Evolutionary conservation across 2,113 vertebrate species (phyloP), one percentile per base, ranked within the genome.

Genomic region (Guaruba guarouba): DNA sequence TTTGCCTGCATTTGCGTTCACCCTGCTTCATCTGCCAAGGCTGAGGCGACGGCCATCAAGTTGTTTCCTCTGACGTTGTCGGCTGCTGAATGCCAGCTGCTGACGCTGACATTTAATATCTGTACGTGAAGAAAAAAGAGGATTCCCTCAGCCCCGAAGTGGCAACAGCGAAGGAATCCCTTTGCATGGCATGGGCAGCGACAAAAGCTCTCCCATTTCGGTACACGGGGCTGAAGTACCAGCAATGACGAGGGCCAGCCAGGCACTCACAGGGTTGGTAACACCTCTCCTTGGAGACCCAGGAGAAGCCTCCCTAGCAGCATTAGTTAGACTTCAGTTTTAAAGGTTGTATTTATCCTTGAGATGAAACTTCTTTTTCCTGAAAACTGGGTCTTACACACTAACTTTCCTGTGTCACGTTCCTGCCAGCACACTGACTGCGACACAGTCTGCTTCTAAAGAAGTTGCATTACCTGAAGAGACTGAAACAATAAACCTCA

Each of bases 401-500:
- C 37, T 44, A 69, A 66, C 41, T 80, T 91, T 49, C 63, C 62
- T 28, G 44, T 68, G 88, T 81, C 92, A 52, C 48, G 61, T 81
- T 88, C 35, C 76, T 66, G 57, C 48, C 70, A 87, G 75, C 46
- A 9, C 64, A 12, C 18, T 29, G 77, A 23, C 57, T 59, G 13
- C 0, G 3, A 82, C 29, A 57, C 88, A 20, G 7, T 27, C 83
- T 79, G 75, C 77, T 92, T 82, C 82, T 82, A 17, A 88, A 82
- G 84, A 94, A 74, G 74, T 29, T 89, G 79, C 15, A 1, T 86
- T 93, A 79, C 88, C 66, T 68, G 68, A 88, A 94, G 69, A 80
- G 90, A 69, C 90, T 29, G 49, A 79, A 96, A 86, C 88, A 84
- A 84, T 92, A 94, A 93, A 75, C 66, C 27, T 79, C 49, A 6